Conservation (phyloP, 1,140 invertebrate species). For the Helicoverpa zea region DNA sequence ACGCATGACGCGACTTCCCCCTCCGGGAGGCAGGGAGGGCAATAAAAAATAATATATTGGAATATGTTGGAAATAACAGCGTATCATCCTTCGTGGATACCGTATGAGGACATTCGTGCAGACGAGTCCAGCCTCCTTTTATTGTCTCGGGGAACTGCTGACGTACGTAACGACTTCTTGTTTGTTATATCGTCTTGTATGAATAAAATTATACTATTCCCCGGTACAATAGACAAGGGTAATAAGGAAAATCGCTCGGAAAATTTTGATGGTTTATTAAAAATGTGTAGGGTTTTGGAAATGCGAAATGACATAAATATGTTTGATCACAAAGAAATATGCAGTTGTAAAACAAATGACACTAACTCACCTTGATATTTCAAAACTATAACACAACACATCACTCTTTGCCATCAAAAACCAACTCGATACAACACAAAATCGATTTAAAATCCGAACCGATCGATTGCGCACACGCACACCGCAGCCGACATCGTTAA, state of each 20-base stretch:
- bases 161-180: conserved; percentile 64
- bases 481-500: conserved; percentile 71
- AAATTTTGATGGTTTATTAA: conserved; percentile 49
- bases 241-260: conserved; percentile 54
- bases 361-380: conserved; percentile 6
- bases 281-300: conserved; percentile 33
- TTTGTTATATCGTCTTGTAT: conserved; percentile 70
- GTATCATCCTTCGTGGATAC: conserved; percentile 84
- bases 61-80: conserved; percentile 87
- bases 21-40: conserved; percentile 69
- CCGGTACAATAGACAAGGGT: conserved; percentile 60
- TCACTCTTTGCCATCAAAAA: conserved; percentile 1
- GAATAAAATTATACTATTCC: conserved; percentile 70
- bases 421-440: conserved; percentile 6
- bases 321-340: too few relatives aligned
- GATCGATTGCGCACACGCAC: conserved; percentile 80
- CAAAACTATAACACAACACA: conserved; percentile 14
- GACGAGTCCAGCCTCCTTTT: conserved; percentile 81
- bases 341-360: background rate
- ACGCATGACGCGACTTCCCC: conserved; percentile 81
- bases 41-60: conserved; percentile 88
- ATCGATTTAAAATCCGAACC: conserved; percentile 56
- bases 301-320: background rate
- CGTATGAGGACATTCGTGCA: conserved; percentile 73
- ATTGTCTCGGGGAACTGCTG: conserved; percentile 78